A percentile compares a stretch with the other conserved stretches of the same genome.
phyloP scores from a whole-genome alignment of 2,888 invertebrate species.

The Apomyelois bistriatella region DNA sequence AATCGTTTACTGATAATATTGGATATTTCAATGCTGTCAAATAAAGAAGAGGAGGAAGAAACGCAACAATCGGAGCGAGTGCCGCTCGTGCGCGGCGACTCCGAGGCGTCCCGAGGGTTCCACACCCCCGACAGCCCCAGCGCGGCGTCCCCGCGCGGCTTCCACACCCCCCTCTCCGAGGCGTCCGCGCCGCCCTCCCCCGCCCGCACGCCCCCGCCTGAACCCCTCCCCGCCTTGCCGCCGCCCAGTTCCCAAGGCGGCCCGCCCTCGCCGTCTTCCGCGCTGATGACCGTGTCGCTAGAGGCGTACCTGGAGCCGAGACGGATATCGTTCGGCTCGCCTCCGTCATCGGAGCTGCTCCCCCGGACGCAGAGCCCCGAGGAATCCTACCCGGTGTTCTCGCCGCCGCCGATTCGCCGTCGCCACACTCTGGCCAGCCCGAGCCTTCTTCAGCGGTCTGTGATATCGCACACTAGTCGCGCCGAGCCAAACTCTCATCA shows the following conservation, averaged over 20 bases:
- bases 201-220: conserved; percentile 67
- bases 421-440: conserved; percentile 77
- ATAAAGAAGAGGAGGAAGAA: conserved; percentile 52
- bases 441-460: conserved; percentile 82
- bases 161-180: conserved; percentile 56
- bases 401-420: conserved; percentile 89
- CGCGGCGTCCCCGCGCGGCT: conserved; percentile 79
- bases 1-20: background rate
- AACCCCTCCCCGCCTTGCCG: conserved; percentile 61
- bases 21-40: conserved; percentile 17
- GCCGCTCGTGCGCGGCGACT: conserved; percentile 77
- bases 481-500: conserved; percentile 89
- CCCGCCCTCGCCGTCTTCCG: conserved; percentile 90
- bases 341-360: conserved; percentile 86
- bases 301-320: conserved; percentile 93
- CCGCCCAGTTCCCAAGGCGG: conserved; percentile 48
- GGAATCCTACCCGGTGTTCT: conserved; percentile 92
- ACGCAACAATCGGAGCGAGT: conserved; percentile 59
- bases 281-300: conserved; percentile 89
- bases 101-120: conserved; percentile 83
- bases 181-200: conserved; percentile 71
- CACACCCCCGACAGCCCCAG: conserved; percentile 85
- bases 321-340: conserved; percentile 89
- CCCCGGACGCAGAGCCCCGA: conserved; percentile 85
- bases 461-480: conserved; percentile 88